Evolutionary conservation across 2,113 vertebrate species (phyloP).

Genomic region (Notechis scutatus): DNA sequence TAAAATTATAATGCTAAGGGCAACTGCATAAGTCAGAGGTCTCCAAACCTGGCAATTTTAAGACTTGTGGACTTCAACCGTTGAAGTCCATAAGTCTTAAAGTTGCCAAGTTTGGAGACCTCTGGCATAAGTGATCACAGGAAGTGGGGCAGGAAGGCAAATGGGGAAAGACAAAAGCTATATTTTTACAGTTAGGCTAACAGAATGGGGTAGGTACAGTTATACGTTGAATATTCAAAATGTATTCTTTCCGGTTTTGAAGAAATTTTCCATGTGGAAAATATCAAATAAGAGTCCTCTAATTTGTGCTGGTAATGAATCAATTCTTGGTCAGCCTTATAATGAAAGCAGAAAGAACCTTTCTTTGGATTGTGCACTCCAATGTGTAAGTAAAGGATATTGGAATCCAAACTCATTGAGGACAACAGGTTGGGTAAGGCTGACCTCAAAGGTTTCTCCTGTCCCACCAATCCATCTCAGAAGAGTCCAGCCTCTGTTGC

Average conservation of each 20-base stretch:
- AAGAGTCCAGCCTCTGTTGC: neutral
- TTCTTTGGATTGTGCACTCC: neutral
- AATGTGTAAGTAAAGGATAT: neutral
- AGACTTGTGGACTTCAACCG: no score
- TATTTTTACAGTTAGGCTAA: slow-evolving; percentile 30
- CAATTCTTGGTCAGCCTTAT: neutral
- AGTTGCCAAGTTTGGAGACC: no score
- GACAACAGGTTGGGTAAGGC: neutral
- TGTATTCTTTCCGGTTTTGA: neutral
- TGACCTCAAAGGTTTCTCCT: neutral
- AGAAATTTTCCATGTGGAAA: slow-evolving; percentile 15
- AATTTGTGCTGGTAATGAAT: slow-evolving; percentile 21
- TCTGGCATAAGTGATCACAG: slow-evolving; percentile 24
- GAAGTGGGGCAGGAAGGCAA: neutral
- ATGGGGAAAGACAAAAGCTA: neutral
- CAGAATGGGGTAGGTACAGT: neutral
- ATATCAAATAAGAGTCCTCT: slow-evolving; percentile 21
- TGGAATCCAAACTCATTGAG: neutral
- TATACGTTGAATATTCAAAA: slow-evolving; percentile 42
- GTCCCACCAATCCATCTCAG: neutral
- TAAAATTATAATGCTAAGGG: slow-evolving; percentile 41
- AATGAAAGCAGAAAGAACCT: neutral
- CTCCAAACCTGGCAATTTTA: no score
- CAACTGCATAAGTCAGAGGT: slow-evolving; percentile 26
- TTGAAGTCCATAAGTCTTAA: no score